Base-by-base conservation (phyloP, 2,113 vertebrate genomes). In the Pomatostomus ruficeps region DNA sequence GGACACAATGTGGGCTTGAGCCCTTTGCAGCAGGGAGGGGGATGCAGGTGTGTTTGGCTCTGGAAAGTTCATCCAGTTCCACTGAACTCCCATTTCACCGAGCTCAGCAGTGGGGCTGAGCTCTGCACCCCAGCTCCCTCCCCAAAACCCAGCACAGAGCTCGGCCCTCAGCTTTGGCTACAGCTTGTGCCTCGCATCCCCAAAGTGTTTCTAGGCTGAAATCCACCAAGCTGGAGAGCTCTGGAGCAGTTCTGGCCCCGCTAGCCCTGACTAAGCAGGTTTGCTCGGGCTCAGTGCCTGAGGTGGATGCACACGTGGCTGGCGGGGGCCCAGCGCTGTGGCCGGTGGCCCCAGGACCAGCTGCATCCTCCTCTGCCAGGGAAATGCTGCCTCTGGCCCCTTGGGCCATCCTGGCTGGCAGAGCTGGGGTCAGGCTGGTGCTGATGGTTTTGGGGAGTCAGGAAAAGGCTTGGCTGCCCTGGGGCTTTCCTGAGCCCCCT, bases 191-290 rank as follows among this genome's bases (percentile, higher is more conserved):
- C 55, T 94, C 3, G 0, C 63, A 62, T 86, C 79, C 82, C 82
- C 26, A 0, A 36, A 91, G 75, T 58, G 49, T 83, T 94, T 92
- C 74, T 76, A 63, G 94, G 94, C 93, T 63, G 87, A 71, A 88
- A 75, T 75, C 92, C 92, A 84, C 71, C 63, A 31, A 91, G 80
- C 59, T 38, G 62, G 76, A 61, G 85, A 77, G 71, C 68, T 83
- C 45, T 85, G 75, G 71, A 66, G 67, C 70, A 74, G 62, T 21
- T 67, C 87, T 95, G 95, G 95, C 94, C 40, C 70, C 0, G 0
- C 62, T n/a, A 58, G 89, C 48, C 94, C 95, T 96, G 85, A 96
- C 85, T 81, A 74, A 97, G 96, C 95, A 89, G 54, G 72, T 93
- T 91, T 81, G 40, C 89, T 71, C 2, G 1, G 86, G 66, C 88